Conservation (phyloP, 2,797 vertebrate species). For the Rallus crepitans region DNA sequence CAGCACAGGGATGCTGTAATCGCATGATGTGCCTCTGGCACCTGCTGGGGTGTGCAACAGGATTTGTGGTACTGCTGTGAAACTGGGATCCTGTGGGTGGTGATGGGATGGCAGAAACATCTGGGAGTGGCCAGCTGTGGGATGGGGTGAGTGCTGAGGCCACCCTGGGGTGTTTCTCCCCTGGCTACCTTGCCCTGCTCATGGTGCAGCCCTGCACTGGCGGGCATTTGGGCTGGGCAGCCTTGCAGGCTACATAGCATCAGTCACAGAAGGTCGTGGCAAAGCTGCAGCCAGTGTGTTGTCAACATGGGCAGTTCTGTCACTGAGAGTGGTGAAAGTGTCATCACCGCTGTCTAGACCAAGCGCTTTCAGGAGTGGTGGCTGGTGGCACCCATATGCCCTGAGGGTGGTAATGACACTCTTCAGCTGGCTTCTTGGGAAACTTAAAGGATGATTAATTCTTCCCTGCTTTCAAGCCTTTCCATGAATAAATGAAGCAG, state of each 20-base stretch:
- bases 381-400: background rate
- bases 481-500: background rate
- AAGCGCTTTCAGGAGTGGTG: background rate
- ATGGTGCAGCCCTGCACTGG: accelerated
- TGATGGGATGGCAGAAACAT: background rate
- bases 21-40: accelerated
- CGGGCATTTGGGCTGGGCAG: background rate
- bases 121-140: accelerated
- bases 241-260: accelerated
- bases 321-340: background rate
- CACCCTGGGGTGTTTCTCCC: accelerated
- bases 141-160: background rate
- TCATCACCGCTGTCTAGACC: background rate
- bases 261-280: background rate
- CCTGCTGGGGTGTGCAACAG: accelerated
- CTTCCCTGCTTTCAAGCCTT: background rate
- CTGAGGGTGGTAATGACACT: background rate
- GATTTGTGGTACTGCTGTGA: background rate
- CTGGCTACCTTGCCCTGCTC: background rate
- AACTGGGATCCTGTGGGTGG: background rate
- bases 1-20: accelerated
- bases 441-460: background rate
- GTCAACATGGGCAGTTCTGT: accelerated
- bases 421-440: background rate
- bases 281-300: background rate